phyloP scores from a whole-genome alignment of 2,113 vertebrate genomes.

The Acrocephalus kingi region DNA sequence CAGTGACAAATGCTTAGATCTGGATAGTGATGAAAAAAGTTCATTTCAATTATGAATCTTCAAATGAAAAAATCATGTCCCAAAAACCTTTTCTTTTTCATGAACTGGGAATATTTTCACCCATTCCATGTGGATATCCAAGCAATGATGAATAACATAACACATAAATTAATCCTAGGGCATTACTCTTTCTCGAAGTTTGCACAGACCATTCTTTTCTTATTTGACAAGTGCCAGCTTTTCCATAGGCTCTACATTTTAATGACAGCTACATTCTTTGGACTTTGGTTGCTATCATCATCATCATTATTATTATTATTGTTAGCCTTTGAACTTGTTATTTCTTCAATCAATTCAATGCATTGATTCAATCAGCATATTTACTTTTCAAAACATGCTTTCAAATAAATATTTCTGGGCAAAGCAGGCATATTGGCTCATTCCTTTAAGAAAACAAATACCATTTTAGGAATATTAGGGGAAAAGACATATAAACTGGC shows the following conservation, averaged over 20 bases:
- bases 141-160: background rate
- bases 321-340: constrained; percentile 4
- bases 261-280: background rate
- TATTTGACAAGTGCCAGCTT: background rate
- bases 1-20: background rate
- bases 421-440: constrained; percentile 39
- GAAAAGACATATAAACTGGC: constrained; percentile 57
- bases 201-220: background rate
- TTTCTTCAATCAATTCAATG: background rate
- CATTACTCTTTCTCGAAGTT: background rate
- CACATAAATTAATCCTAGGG: background rate
- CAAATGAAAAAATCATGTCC: background rate
- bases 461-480: constrained; percentile 58
- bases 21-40: constrained; percentile 26
- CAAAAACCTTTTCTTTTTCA: background rate
- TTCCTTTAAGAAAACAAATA: constrained; percentile 64
- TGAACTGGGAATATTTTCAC: background rate
- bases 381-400: constrained; percentile 22
- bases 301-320: background rate
- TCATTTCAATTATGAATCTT: background rate
- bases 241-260: background rate
- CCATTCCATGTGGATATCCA: background rate
- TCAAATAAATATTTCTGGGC: constrained; percentile 52
- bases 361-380: constrained; percentile 52
- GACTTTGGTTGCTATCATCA: background rate